phyloP scores from a whole-genome alignment of 2,113 vertebrate genomes.

The Pluvianellus socialis region DNA sequence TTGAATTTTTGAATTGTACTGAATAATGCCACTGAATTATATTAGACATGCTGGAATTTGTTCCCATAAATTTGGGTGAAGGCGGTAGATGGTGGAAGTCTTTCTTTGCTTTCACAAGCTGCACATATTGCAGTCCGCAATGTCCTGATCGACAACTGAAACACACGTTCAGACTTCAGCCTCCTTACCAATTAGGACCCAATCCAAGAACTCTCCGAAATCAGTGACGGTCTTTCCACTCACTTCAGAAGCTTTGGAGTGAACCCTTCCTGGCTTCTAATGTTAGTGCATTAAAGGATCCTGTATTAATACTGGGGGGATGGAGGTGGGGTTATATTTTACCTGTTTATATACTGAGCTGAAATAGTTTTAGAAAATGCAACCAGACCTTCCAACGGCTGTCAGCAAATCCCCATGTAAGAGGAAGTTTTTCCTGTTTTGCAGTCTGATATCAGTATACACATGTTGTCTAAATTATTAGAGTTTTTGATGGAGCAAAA shows the following conservation, averaged over 20 bases:
- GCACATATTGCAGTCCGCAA: neutral
- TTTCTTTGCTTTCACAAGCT: neutral
- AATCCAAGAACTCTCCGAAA: neutral
- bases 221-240: neutral
- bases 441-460: neutral
- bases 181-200: neutral
- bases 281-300: neutral
- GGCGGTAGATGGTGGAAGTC: neutral
- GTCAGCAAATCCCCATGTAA: neutral
- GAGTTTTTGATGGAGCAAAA: neutral
- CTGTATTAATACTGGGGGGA: neutral
- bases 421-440: neutral
- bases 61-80: neutral
- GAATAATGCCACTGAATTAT: neutral
- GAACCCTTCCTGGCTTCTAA: neutral
- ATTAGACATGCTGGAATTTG: neutral
- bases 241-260: neutral
- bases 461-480: neutral
- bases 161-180: neutral
- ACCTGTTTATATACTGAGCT: neutral
- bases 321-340: neutral
- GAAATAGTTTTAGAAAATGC: slow-evolving; percentile 55
- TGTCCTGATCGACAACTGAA: too few species aligned
- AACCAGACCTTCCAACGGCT: slow-evolving; percentile 20
- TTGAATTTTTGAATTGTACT: neutral